phyloP scores from a whole-genome alignment of 1,140 invertebrate genomes.

The Leptoteleia sp. region DNA sequence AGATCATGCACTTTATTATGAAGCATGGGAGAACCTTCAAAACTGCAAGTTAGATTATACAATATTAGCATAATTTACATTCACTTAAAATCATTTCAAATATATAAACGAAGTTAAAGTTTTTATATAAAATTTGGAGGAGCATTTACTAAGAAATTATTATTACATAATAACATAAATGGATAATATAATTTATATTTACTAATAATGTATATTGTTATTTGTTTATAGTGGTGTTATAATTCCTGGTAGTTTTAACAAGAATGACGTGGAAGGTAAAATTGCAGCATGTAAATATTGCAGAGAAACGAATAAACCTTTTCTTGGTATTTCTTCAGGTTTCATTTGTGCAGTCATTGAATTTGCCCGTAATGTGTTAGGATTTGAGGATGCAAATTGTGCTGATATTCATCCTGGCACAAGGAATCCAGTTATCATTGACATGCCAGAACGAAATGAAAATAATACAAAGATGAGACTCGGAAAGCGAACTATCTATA shows the following conservation, averaged over 20 bases:
- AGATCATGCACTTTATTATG: no score
- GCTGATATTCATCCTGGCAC: constrained; percentile 91
- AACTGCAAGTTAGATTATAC: no score
- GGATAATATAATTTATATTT: no score
- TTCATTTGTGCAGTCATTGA: constrained; percentile 98
- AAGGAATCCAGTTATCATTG: constrained; percentile 92
- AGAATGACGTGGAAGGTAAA: constrained; percentile 97
- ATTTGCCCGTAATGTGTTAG: constrained; percentile 94
- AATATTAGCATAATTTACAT: no score
- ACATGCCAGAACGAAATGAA: constrained; percentile 98
- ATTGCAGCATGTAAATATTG: constrained; percentile 97
- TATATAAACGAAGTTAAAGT: no score
- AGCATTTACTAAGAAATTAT: no score
- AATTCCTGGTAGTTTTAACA: constrained; percentile 98
- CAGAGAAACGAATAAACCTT: constrained; percentile 92
- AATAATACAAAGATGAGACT: constrained; percentile 98
- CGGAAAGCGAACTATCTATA: constrained; percentile 93
- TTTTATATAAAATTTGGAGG: no score
- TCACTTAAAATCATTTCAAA: no score
- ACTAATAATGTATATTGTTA: no score
- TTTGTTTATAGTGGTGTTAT: constrained; percentile 83
- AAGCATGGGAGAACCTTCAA: no score
- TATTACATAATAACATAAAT: no score
- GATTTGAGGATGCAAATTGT: constrained; percentile 89
- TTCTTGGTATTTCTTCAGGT: constrained; percentile 98